Evolutionary conservation across 2,888 invertebrate species (phyloP).

Genomic region (Lasioglossum pauxillum): DNA sequence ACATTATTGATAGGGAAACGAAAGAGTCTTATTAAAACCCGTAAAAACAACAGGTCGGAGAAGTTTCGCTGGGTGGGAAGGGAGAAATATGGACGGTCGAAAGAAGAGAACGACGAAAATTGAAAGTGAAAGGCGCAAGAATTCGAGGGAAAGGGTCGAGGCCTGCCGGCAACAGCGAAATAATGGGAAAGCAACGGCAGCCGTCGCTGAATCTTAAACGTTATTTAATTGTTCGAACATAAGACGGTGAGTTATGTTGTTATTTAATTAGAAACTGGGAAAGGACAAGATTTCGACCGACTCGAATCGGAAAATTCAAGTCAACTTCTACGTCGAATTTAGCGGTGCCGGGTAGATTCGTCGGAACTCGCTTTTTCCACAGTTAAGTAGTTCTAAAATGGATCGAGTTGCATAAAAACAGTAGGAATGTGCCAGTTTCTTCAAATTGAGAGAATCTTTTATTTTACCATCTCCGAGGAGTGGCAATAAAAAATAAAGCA

Average conservation of each 20-base stretch:
- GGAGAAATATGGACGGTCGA: constrained; percentile 60
- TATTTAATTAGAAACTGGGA: constrained; percentile 81
- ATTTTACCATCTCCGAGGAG: background rate
- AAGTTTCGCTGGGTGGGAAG: constrained; percentile 52
- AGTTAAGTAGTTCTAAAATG: background rate
- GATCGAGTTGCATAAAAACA: background rate
- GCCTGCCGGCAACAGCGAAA: constrained; percentile 64
- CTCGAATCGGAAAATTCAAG: background rate
- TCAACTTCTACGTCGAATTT: constrained; percentile 7
- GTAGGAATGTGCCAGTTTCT: background rate
- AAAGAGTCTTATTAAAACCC: constrained; percentile 79
- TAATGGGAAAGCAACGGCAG: constrained; percentile 79
- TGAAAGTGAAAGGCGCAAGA: constrained; percentile 68
- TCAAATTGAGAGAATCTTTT: background rate
- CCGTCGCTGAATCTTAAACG: constrained; percentile 80
- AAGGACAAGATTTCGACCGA: constrained; percentile 45
- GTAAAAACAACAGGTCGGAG: constrained; percentile 71
- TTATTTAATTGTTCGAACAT: constrained; percentile 82
- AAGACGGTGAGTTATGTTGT: constrained; percentile 82
- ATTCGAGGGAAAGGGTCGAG: constrained; percentile 39
- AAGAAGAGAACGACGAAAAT: constrained; percentile 40
- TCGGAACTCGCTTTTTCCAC: background rate
- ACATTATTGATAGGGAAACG: constrained; percentile 71
- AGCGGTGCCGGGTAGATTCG: background rate
- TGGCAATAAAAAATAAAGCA: too few relatives aligned